Evolutionary conservation across 1,140 invertebrate genomes (phyloP).

Genomic region (Cataglyphis hispanica): DNA sequence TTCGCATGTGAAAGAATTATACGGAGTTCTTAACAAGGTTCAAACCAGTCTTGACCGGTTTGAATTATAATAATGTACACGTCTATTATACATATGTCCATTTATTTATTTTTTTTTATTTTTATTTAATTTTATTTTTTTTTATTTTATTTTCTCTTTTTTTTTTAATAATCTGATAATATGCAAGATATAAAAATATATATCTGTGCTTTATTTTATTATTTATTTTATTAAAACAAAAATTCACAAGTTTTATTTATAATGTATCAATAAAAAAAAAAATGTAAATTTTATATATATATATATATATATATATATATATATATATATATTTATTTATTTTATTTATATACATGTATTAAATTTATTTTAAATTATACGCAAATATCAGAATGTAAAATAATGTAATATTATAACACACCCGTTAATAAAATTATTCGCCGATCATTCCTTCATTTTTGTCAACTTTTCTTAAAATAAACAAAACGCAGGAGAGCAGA

Average conservation of each 20-base stretch:
- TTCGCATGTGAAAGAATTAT: constrained; percentile 50
- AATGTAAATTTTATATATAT: neutral
- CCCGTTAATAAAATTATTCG: neutral
- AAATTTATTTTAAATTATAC: neutral
- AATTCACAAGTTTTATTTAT: neutral
- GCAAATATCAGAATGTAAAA: no score
- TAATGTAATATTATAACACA: neutral
- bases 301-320: no score
- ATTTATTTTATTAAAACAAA: no score
- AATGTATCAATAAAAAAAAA: constrained; percentile 6
- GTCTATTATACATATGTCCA: neutral
- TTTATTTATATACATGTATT: neutral
- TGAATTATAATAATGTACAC: constrained; percentile 23
- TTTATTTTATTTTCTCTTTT: no score
- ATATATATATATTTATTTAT: no score
- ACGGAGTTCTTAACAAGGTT: constrained; percentile 76
- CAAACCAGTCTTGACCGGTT: constrained; percentile 46
- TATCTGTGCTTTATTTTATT: neutral
- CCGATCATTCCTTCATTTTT: constrained; percentile 48
- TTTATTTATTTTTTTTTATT: neutral
- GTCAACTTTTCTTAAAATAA: constrained; percentile 15
- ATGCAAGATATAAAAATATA: no score
- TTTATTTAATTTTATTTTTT: no score
- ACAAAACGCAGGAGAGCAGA: neutral
- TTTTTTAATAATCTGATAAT: neutral